Base-by-base conservation (phyloP, 2,888 invertebrate species). In the Meiosimyza decipiens region DNA sequence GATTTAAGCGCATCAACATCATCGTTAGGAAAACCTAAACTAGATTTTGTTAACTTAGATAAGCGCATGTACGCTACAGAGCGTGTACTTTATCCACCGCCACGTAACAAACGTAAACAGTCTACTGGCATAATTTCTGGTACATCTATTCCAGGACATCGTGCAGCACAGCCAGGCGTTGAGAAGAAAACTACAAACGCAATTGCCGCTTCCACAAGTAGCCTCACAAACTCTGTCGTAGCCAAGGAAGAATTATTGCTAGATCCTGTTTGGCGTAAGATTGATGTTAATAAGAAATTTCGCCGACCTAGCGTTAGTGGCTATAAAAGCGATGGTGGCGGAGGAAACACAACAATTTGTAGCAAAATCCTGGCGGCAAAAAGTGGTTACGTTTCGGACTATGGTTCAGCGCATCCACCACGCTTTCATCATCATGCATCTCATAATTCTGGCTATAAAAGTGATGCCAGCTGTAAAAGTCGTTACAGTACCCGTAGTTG, bases 51-150 rank as follows among this genome's bases (percentile, higher is more conserved):
- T 15, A 90, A 91, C 65, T 88, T 92, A 80, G 92, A 92, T 84
- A 90, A 92, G 80, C 90, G 92, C 82, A 87, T 92, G 80, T 93
- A 92, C 81, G 93, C 85, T 6, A 92, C 93, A 0, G 94, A 94
- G 80, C 89, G 93, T 77, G 93, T 94, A 2, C 85, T 94, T 15
- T 94, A 94, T 87, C 94, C 94, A 0, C 94, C 94, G 0, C 90
- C 93, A 73, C 90, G 93, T 76, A 93, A 92, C 86, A 92, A 91
- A 57, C 92, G 93, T 0, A 88, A 93, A 0, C 85, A 84, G 75
- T 91, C 92, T 70, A 90, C 91, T 13, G 87, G 88, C 0, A 9
- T 40, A 40, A 40, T 9, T 40, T 40, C 40, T 40, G 9, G 40
- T 40, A 9, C 40, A 1, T 9, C 40, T 40, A 9, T 40, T 9